A percentile compares a stretch with the other conserved stretches of the same genome.
Conservation (phyloP, 2,888 invertebrate genomes). For the Melanophora roralis region DNA sequence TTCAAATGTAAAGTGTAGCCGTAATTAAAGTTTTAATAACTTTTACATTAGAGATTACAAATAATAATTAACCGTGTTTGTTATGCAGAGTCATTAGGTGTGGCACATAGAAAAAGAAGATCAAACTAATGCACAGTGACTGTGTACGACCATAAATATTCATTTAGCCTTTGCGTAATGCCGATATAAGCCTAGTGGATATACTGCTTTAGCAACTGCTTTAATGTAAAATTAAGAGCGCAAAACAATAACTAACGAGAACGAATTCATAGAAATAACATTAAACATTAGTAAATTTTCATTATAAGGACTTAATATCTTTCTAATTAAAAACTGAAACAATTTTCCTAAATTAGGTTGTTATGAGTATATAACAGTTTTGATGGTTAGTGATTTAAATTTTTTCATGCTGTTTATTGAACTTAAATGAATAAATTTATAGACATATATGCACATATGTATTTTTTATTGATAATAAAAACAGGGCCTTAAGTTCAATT, state of each 20-base stretch:
- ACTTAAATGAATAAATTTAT: too few relatives aligned
- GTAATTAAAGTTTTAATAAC: neutral
- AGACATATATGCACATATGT: too few relatives aligned
- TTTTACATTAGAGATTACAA: slow-evolving; percentile 4
- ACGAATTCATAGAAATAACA: too few relatives aligned
- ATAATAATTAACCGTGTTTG: neutral
- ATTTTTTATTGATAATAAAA: too few relatives aligned
- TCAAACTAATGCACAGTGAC: neutral
- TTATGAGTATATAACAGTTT: too few relatives aligned
- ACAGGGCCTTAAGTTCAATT: too few relatives aligned
- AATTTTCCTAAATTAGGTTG: too few relatives aligned
- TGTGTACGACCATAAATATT: slow-evolving; percentile 18
- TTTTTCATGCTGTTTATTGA: too few relatives aligned
- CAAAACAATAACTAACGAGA: neutral
- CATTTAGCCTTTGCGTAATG: slow-evolving; percentile 22
- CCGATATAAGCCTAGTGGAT: neutral
- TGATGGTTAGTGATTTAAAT: too few relatives aligned
- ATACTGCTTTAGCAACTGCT: neutral
- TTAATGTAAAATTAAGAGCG: neutral
- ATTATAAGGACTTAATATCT: too few relatives aligned
- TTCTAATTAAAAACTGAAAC: too few relatives aligned
- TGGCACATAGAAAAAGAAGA: neutral
- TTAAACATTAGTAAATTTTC: too few relatives aligned
- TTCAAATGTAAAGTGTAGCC: neutral
- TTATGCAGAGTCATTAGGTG: slow-evolving; percentile 11